Base-by-base conservation (phyloP, 1,140 invertebrate genomes). In the Dreissena rostriformis region DNA sequence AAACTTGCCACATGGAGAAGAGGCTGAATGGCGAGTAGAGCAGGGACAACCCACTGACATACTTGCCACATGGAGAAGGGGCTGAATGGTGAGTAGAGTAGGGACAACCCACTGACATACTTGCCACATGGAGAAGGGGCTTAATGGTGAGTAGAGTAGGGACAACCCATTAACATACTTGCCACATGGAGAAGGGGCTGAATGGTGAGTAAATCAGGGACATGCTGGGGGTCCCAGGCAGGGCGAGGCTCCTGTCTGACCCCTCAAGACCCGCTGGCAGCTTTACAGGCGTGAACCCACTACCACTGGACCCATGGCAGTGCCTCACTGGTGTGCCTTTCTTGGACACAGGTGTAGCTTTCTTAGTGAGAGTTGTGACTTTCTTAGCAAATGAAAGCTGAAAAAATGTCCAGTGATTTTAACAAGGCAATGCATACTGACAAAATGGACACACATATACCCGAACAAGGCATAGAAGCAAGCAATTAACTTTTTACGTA, bases 231-330 rank as follows among this genome's bases (percentile, higher is more conserved):
- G 79, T 73, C 12, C 28, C 70, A 0, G 79, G 70, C n/a, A 73
- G 67, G 22, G 70, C 24, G 29, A 81, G n/a, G 67, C 65, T 81
- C 1, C 68, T 68, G 29, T 81, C 79, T 15, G 26, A n/a, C 26
- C 28, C 65, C 55, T 81, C 70, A 7, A 81, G 68, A 14, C 79
- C 79, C 29, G 29, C 55, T 17, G 79, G 79, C 51, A 81, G 28
- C 39, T 81, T 81, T 0, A 81, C 57, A 12, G 79, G 79, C 19
- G 79, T 81, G 28, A 81, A 81, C 7, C 79, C 79, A 57, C 49
- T 26, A 61, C 22, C 17, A 61, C 57, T 24, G 17, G 57, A n/a
- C 17, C 57, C 57, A 39, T 39, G 2, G 39, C 39, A 39, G 39
- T 39, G 39, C 57, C 57, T 61, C 11, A 2, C 57, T 61, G 57